Evolutionary conservation across 2,113 vertebrate genomes (phyloP).

Genomic region (Toxotes chatareus): DNA sequence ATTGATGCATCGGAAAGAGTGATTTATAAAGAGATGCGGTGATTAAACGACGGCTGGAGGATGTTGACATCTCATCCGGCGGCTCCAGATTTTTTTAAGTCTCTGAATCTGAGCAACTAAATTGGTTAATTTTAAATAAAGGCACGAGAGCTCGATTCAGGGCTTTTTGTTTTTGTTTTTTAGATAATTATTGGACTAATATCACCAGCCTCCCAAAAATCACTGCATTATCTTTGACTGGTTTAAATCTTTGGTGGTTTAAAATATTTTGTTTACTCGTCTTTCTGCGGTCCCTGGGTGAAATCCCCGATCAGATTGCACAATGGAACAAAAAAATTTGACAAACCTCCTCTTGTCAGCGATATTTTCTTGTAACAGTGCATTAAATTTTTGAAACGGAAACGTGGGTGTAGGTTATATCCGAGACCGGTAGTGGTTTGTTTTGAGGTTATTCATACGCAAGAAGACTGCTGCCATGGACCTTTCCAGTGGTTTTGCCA

Average conservation of each 20-base stretch:
- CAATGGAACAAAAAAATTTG: slow-evolving; percentile 4
- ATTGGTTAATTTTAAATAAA: not conserved
- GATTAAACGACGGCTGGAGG: not conserved
- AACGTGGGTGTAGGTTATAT: slow-evolving; percentile 50
- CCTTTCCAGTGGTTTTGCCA: slow-evolving; percentile 2
- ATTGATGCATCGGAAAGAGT: not conserved
- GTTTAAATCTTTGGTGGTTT: not conserved
- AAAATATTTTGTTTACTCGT: not conserved
- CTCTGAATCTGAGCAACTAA: not conserved
- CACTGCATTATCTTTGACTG: not conserved
- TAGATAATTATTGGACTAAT: not conserved
- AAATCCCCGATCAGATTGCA: slow-evolving; percentile 51
- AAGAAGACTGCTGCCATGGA: not conserved
- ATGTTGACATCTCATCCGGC: slow-evolving; percentile 3
- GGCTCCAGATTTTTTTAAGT: not conserved
- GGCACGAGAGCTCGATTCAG: accelerated
- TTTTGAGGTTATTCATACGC: slow-evolving; percentile 38
- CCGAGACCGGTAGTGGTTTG: slow-evolving; percentile 39
- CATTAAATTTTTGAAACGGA: slow-evolving; percentile 22
- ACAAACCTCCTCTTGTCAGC: slow-evolving; percentile 35
- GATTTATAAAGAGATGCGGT: not conserved
- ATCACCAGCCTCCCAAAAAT: not conserved
- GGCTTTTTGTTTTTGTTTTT: not conserved
- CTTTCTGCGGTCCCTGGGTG: not conserved
- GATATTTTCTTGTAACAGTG: not conserved